Evolutionary conservation across 2,113 vertebrate species (phyloP).

Genomic region (Platichthys stellatus): DNA sequence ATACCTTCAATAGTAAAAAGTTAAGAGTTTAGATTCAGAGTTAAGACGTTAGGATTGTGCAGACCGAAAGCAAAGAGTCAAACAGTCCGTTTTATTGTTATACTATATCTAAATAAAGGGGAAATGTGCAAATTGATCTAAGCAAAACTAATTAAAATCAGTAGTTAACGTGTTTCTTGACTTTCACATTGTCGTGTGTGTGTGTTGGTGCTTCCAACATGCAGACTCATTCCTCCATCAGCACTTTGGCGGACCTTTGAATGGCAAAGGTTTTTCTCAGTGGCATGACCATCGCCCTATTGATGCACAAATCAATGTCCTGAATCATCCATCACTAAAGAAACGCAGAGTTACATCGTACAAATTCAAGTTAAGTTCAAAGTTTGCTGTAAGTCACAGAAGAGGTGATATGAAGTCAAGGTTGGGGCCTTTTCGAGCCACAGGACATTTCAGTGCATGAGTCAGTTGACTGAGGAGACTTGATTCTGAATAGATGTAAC

Average conservation of each 20-base stretch:
- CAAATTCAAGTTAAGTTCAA: background rate
- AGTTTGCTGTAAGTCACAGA: conserved; percentile 4
- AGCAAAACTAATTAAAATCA: no score
- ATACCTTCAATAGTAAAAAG: background rate
- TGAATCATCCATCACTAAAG: conserved; percentile 53
- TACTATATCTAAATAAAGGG: background rate
- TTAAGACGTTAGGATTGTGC: no score
- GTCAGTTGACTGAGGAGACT: no score
- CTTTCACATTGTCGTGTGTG: background rate
- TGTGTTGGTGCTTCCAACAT: conserved; percentile 10
- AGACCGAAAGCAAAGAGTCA: background rate
- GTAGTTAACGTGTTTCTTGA: background rate
- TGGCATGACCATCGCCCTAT: conserved; percentile 45
- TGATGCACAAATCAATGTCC: conserved; percentile 59
- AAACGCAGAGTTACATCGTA: conserved; percentile 1
- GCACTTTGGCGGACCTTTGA: conserved; percentile 51
- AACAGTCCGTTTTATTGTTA: background rate
- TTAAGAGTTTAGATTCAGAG: background rate
- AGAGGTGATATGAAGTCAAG: no score
- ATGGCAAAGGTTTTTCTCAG: conserved; percentile 41
- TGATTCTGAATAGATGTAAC: no score
- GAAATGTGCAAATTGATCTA: no score
- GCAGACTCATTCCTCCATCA: conserved; percentile 56
- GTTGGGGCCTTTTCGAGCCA: no score
- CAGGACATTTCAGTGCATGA: no score